A percentile compares a stretch with the other conserved stretches of the same genome.
Evolutionary conservation across 2,888 invertebrate species (phyloP).

Genomic region (Trypoxylon attenuatum): DNA sequence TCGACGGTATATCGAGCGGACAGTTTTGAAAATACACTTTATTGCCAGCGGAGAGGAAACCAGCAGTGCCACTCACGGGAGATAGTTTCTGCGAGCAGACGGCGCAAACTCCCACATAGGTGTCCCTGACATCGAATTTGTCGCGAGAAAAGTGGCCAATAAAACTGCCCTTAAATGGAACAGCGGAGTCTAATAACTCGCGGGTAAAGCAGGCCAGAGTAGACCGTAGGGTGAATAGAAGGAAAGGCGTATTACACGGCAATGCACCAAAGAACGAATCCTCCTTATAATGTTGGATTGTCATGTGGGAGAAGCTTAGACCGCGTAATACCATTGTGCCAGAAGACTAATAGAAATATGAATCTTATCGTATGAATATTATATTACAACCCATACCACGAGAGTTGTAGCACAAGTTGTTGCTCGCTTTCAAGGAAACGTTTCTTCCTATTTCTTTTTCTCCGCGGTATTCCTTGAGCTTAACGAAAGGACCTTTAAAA

Average conservation of each 20-base stretch:
- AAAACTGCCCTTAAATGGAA: constrained; percentile 37
- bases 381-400: too few relatives aligned
- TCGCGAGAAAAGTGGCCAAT: constrained; percentile 37
- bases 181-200: constrained; percentile 46
- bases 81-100: constrained; percentile 24
- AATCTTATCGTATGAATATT: constrained; percentile 26
- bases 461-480: too few relatives aligned
- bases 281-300: constrained; percentile 48
- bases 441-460: too few relatives aligned
- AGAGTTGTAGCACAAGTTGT: too few relatives aligned
- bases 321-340: constrained; percentile 41
- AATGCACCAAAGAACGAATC: constrained; percentile 41
- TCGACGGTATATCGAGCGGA: too few relatives aligned
- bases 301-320: constrained; percentile 39
- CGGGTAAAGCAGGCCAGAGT: constrained; percentile 42
- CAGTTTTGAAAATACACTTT: too few relatives aligned
- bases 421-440: too few relatives aligned
- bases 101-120: constrained; percentile 12
- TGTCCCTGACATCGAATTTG: constrained; percentile 20
- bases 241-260: constrained; percentile 49
- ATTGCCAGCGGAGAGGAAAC: too few relatives aligned
- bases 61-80: constrained; percentile 21
- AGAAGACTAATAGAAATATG: constrained; percentile 43
- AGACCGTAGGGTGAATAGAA: constrained; percentile 46
- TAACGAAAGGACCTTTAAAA: too few relatives aligned